These are phyloP conservation scores for Scolopax bukidnonensis DNA, from an alignment of 2,797 vertebrate species.

Conservation along the genomic window DNA sequence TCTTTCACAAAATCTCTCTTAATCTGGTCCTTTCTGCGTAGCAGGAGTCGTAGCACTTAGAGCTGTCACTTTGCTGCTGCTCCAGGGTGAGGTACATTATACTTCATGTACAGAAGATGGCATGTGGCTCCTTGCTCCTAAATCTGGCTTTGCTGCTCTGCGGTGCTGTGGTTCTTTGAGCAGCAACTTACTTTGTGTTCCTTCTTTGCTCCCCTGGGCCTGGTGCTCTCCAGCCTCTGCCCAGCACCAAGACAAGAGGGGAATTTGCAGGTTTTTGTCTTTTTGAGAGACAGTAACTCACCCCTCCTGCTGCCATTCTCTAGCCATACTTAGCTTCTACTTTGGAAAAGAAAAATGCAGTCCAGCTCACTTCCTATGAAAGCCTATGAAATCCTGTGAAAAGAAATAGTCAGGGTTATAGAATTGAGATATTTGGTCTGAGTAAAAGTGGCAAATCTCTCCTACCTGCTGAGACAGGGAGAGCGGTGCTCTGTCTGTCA, in stretches of 20 bases:
- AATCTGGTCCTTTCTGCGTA: background rate
- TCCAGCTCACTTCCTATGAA: background rate
- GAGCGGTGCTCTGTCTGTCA: fast-evolving
- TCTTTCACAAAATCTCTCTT: background rate
- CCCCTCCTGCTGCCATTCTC: background rate
- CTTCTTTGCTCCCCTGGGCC: background rate
- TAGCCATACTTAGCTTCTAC: background rate
- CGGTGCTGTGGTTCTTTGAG: background rate
- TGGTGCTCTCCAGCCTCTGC: fast-evolving
- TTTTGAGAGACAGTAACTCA: background rate
- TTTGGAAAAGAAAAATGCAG: background rate
- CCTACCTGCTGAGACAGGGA: background rate
- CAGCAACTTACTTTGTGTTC: background rate
- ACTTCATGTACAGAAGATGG: background rate
- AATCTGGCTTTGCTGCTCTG: background rate
- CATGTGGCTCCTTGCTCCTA: background rate
- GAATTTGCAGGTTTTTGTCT: background rate
- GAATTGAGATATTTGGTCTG: background rate
- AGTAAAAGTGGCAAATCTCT: background rate
- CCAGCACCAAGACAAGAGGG: background rate
- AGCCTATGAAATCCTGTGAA: background rate
- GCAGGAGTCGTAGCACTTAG: background rate
- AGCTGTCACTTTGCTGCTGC: background rate
- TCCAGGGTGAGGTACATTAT: background rate
- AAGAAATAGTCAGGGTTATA: background rate